Base-by-base conservation (phyloP, 2,888 invertebrate species). In the Ormia ochracea region DNA sequence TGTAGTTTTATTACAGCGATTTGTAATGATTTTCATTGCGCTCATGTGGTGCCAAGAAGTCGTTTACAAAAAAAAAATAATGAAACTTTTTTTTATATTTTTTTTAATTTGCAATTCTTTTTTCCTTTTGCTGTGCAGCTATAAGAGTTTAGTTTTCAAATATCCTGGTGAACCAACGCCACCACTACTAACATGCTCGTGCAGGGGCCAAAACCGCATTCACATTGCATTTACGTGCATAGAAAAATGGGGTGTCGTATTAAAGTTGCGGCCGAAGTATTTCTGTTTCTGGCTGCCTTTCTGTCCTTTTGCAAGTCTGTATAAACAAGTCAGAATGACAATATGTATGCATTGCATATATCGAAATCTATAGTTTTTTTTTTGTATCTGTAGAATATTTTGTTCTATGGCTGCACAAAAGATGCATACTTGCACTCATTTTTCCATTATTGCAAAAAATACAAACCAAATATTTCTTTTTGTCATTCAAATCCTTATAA, bases 11-110 rank as follows among this genome's bases (percentile, higher is more conserved):
- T 48, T 48, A 38, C 21, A 14, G n/a, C 3, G 26, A 50, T 10
- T n/a, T 19, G 12, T 52, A 19, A 38, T 28, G 14, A 31, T 52
- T 56, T 65, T 75, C 43, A 36, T 28, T 61, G 36, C 9, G 50
- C 5, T 63, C 52, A 21, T 75, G 72, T 76, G 73, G 82, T 78
- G 81, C 78, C 81, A 78, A 74, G 73, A 70, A 76, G 78, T 76
- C 76, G 73, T 45, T 74, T 61, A 36, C 79, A 23, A 82, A 54
- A 76, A 59, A n/a, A n/a, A n/a, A n/a, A n/a, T n/a, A n/a, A n/a
- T n/a, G n/a, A n/a, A n/a, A n/a, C n/a, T n/a, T n/a, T 9, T 26
- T 10, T 33, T 69, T 76, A 14, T 48, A 23, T 0, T 6, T 50
- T 23, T 63, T 48, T 36, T 36, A 3, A 4, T 21, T 21, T 14